phyloP scores from a whole-genome alignment of 2,888 invertebrate genomes.

The Iphiclides podalirius region DNA sequence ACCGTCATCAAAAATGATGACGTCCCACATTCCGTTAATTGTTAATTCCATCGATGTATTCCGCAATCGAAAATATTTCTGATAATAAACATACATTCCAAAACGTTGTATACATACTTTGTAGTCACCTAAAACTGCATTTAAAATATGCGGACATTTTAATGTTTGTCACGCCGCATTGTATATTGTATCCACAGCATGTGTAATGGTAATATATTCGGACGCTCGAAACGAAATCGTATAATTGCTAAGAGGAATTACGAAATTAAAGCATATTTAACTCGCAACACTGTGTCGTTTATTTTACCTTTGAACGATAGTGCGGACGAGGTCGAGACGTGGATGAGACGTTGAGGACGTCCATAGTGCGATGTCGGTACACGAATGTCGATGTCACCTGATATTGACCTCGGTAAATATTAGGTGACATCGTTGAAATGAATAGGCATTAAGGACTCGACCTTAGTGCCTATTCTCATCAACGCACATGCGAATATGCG shows the following conservation, averaged over 20 bases:
- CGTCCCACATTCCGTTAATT: slow-evolving; percentile 51
- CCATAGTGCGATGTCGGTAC: no score
- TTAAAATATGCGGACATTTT: no score
- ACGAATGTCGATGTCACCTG: no score
- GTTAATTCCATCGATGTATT: slow-evolving; percentile 37
- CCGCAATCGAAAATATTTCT: slow-evolving; percentile 43
- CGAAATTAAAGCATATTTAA: slow-evolving; percentile 80
- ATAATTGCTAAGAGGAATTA: slow-evolving; percentile 79
- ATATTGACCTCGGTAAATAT: no score
- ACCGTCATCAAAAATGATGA: slow-evolving; percentile 37
- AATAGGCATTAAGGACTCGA: no score
- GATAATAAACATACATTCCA: slow-evolving; percentile 70
- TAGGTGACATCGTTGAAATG: no score
- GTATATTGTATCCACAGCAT: slow-evolving; percentile 64
- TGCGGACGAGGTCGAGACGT: no score
- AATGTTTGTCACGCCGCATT: slow-evolving; percentile 35
- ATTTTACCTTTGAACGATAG: slow-evolving; percentile 19
- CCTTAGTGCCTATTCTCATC: no score
- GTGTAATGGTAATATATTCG: slow-evolving; percentile 66
- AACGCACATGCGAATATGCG: no score
- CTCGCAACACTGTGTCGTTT: slow-evolving; percentile 53
- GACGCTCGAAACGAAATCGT: slow-evolving; percentile 75
- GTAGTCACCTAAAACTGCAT: no score
- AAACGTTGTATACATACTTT: slow-evolving; percentile 46
- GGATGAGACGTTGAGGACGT: no score